Evolutionary conservation across 1,140 invertebrate genomes (phyloP).

Genomic region (Bombus difficillimus): DNA sequence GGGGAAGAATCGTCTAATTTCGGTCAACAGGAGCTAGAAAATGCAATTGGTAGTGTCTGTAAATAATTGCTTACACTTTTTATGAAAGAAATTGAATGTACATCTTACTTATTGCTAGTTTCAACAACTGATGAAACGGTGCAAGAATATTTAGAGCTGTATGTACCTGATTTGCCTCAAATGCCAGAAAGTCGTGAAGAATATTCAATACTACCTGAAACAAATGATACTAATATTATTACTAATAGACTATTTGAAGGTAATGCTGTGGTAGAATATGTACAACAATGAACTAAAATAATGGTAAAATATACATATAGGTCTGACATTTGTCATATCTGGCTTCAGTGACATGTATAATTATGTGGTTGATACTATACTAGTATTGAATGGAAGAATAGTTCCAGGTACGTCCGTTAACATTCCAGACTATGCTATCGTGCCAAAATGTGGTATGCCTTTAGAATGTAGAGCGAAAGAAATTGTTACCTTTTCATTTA

Average conservation of each 20-base stretch:
- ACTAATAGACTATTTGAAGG: slow-evolving; percentile 68
- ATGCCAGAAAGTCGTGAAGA: rapidly evolving
- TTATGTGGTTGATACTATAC: slow-evolving; percentile 76
- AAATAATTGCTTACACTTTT: not conserved
- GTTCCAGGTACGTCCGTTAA: slow-evolving; percentile 79
- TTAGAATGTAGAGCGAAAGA: slow-evolving; percentile 80
- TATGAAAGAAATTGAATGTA: not conserved
- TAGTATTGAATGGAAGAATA: slow-evolving; percentile 81
- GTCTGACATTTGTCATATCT: slow-evolving; percentile 79
- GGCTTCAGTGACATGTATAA: slow-evolving; percentile 78
- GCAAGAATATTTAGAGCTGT: slow-evolving; percentile 53
- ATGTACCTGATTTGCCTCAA: not conserved
- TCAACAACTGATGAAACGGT: slow-evolving; percentile 34
- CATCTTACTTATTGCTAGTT: slow-evolving; percentile 13
- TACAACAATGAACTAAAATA: not conserved
- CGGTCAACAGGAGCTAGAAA: slow-evolving; percentile 72
- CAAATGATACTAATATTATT: not conserved
- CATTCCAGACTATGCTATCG: slow-evolving; percentile 84
- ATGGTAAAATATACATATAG: slow-evolving; percentile 59
- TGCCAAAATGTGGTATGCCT: slow-evolving; percentile 77
- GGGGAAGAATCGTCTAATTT: slow-evolving; percentile 65
- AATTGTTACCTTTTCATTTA: slow-evolving; percentile 84
- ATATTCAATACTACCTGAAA: not conserved
- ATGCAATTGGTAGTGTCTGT: slow-evolving; percentile 46
- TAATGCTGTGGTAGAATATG: slow-evolving; percentile 6